Evolutionary conservation across 1,140 invertebrate genomes (phyloP).

Genomic region (Pseudomyrmex dendroicus): DNA sequence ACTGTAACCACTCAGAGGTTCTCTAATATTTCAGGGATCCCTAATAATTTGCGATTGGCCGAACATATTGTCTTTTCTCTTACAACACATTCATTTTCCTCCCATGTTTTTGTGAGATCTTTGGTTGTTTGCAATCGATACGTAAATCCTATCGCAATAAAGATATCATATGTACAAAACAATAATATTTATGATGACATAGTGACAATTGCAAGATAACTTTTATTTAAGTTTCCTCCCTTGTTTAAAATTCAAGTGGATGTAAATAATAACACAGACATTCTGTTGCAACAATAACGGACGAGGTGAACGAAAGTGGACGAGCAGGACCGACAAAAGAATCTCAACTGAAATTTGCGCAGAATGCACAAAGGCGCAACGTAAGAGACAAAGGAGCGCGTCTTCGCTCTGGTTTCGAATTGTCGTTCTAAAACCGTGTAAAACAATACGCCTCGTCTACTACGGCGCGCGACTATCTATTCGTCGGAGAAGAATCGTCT

Average conservation of each 20-base stretch:
- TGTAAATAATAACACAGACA: conserved; percentile 26
- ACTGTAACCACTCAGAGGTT: conserved; percentile 61
- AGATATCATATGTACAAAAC: neutral
- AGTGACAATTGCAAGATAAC: neutral
- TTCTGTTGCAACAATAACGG: conserved; percentile 1
- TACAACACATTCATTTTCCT: conserved; percentile 1
- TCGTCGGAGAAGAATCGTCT: conserved; percentile 54
- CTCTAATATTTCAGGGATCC: conserved; percentile 53
- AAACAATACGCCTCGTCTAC: conserved; percentile 47
- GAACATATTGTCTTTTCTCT: conserved; percentile 28
- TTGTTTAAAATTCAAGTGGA: conserved; percentile 18
- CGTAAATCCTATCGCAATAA: too few species aligned
- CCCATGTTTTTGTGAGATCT: too few species aligned
- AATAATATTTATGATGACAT: neutral
- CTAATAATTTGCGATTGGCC: conserved; percentile 44
- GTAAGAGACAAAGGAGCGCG: conserved; percentile 39
- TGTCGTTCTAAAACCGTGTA: conserved; percentile 45
- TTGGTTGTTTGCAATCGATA: too few species aligned
- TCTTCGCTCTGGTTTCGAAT: conserved; percentile 54
- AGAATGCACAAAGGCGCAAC: conserved; percentile 43
- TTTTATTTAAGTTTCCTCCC: conserved; percentile 8
- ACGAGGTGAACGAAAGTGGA: conserved; percentile 16
- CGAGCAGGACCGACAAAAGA: conserved; percentile 16
- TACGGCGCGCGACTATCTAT: conserved; percentile 44
- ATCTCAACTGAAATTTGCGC: conserved; percentile 49